Evolutionary conservation across 1,140 invertebrate species (phyloP), one percentile per base, ranked within the genome.

Genomic region (Drosophila guanche): DNA sequence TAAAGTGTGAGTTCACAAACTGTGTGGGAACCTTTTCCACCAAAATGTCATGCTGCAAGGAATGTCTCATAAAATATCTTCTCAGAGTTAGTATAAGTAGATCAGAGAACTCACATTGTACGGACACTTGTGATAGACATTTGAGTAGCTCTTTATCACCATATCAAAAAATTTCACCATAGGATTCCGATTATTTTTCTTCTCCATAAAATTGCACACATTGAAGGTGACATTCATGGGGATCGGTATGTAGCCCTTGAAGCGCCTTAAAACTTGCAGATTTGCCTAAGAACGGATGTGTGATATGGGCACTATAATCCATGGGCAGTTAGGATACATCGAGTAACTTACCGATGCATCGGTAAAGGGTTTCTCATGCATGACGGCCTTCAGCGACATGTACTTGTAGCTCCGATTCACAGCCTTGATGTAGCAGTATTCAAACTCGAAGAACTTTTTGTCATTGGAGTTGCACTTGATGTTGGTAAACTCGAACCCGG

Each of bases 401-500:
- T 67, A 67, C n/a, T 67, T 67, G 48, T 65, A 67, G 33, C 41
- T 65, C 12, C 63, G 41, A 25, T 67, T 67, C 0, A 67, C 48
- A 0, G 63, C 43, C 16, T 67, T 67, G 12, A 67, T 67, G 63
- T 46, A 46, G n/a, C 63, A 67, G 5, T 65, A 53, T 3, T 67
- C 60, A 2, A 67, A 67, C 0, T 53, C 40, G 0, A 52, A 0
- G 4, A 23, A 67, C 1, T 8, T 8, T 1, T 23, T 40, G 16
- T 67, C 63, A 29, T 16, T 16, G 0, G 41, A n/a, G 16, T 2
- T 40, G 29, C 63, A 67, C 4, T 65, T 62, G 8, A 67, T 22
- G n/a, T 67, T 67, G 5, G 63, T 65, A 8, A 67, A 67, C 29
- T 67, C 63, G 0, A 65, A 2, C n/a, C 29, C 46, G 0, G 48